phyloP scores from a whole-genome alignment of 2,888 invertebrate genomes.

The Pollenia angustigena region DNA sequence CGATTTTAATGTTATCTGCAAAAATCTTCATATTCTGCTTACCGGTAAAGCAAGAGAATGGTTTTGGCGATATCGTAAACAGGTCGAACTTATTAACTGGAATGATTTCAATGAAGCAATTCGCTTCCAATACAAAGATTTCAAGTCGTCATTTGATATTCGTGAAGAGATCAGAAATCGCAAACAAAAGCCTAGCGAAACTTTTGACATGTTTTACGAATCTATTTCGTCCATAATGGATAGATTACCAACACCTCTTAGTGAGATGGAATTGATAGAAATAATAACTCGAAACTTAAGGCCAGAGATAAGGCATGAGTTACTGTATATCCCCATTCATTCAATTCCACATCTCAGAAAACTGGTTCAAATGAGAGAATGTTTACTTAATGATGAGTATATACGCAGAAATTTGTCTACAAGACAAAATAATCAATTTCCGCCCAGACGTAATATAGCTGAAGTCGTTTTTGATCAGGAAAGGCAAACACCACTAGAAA shows the following conservation, averaged over 20 bases:
- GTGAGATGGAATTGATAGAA: neutral
- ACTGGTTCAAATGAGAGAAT: too few relatives aligned
- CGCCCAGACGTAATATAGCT: conserved; percentile 8
- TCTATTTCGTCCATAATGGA: conserved; percentile 5
- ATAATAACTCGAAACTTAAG: neutral
- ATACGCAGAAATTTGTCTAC: too few relatives aligned
- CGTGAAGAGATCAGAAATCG: conserved; percentile 26
- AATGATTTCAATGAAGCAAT: too few relatives aligned
- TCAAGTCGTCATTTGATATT: too few relatives aligned
- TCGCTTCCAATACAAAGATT: too few relatives aligned
- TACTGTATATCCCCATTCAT: conserved; percentile 9
- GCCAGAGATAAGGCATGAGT: conserved; percentile 6
- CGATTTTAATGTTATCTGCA: neutral
- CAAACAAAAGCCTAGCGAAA: conserved; percentile 34
- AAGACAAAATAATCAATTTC: neutral
- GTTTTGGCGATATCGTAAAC: too few relatives aligned
- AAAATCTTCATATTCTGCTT: too few relatives aligned
- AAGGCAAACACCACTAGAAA: too few relatives aligned
- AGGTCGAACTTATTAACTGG: too few relatives aligned
- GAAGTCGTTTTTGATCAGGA: neutral
- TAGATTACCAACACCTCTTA: neutral
- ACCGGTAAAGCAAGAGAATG: too few relatives aligned
- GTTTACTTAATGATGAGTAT: too few relatives aligned
- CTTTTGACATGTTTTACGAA: conserved; percentile 32
- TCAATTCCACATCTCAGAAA: neutral